These are phyloP conservation scores for Geopemphigus sp. DNA, from an alignment of 1,140 invertebrate genomes.

Conservation along the genomic window DNA sequence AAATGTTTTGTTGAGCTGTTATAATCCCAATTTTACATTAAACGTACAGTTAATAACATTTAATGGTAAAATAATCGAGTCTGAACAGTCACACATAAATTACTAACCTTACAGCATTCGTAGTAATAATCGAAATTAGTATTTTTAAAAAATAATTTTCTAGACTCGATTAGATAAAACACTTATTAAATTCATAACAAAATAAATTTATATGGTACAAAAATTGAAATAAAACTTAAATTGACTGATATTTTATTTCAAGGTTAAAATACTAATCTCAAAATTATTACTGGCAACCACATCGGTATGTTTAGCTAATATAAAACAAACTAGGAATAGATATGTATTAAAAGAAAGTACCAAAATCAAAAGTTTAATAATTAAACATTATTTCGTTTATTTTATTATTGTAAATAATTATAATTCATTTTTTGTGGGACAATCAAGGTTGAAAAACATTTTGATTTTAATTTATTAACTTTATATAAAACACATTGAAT, in stretches of 20 bases:
- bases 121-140: neutral
- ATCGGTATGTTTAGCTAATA: neutral
- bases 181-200: neutral
- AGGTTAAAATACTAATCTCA: neutral
- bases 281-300: neutral
- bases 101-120: neutral
- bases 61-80: conserved; percentile 6
- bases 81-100: neutral
- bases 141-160: neutral
- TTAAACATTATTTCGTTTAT: neutral
- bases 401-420: conserved; percentile 3
- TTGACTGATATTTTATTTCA: conserved; percentile 20
- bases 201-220: neutral
- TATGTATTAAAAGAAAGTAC: conserved; percentile 6
- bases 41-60: neutral
- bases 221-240: conserved; percentile 20
- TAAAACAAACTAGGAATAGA: neutral
- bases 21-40: neutral
- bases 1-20: neutral
- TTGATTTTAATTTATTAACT: neutral
- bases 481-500: neutral
- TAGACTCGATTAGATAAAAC: neutral
- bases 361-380: conserved; percentile 29
- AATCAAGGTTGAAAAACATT: neutral
- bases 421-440: neutral